A percentile compares a stretch with the other conserved stretches of the same genome.
phyloP scores from a whole-genome alignment of 2,797 vertebrate species.

The Ctenochaetus hawaiiensis region DNA sequence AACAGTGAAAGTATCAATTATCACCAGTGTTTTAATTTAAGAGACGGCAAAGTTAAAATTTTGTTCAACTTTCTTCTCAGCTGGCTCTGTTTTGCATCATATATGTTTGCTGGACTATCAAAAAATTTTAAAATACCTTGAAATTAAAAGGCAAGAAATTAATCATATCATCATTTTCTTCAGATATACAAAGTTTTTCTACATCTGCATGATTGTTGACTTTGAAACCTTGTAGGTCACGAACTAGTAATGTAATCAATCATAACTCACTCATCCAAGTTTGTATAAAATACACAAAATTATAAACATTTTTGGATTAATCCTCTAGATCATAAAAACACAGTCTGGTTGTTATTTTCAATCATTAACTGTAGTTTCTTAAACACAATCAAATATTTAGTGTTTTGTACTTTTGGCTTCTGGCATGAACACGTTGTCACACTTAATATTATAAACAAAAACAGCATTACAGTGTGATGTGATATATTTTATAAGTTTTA shows the following conservation, averaged over 20 bases:
- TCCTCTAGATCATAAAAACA: too few relatives aligned
- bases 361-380: neutral
- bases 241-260: too few relatives aligned
- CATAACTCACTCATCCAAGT: too few relatives aligned
- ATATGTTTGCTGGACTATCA: neutral
- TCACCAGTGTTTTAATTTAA: too few relatives aligned
- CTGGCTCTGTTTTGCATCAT: neutral
- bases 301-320: too few relatives aligned
- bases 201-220: neutral
- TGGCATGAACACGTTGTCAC: neutral
- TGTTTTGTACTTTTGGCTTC: neutral
- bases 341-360: neutral
- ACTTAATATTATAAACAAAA: too few relatives aligned
- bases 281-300: too few relatives aligned
- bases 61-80: conserved; percentile 18
- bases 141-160: neutral
- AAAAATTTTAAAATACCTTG: neutral
- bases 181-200: neutral
- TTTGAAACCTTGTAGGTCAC: too few relatives aligned
- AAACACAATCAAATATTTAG: neutral
- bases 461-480: neutral
- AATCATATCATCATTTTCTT: neutral
- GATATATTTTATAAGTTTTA: conserved; percentile 1
- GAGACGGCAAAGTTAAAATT: too few relatives aligned
- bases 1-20: too few relatives aligned